phyloP scores from a whole-genome alignment of 2,797 vertebrate species.

The Urophycis tenuis region DNA sequence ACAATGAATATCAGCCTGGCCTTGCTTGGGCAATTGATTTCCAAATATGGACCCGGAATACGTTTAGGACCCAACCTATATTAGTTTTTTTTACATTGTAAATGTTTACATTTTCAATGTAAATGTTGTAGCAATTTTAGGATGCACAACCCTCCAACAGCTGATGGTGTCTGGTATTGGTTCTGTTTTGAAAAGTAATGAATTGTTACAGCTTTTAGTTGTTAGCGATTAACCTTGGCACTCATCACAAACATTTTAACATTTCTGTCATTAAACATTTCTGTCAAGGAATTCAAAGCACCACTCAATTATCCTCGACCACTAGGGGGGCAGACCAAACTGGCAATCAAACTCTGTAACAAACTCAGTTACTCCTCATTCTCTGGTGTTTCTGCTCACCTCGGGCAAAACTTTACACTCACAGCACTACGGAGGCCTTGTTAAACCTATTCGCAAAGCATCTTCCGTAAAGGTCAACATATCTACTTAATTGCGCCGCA shows the following conservation, averaged over 20 bases:
- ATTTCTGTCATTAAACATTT: too few species aligned
- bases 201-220: not conserved
- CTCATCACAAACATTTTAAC: not conserved
- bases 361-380: not conserved
- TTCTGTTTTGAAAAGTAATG: not conserved
- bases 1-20: too few species aligned
- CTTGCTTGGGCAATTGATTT: not conserved
- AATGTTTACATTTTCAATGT: too few species aligned
- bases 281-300: not conserved
- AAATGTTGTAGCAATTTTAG: too few species aligned
- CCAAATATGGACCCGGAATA: not conserved
- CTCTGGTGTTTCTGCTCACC: not conserved
- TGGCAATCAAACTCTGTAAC: not conserved
- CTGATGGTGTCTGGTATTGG: not conserved
- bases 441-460: not conserved
- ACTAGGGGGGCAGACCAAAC: not conserved
- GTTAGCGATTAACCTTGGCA: not conserved
- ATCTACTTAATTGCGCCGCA: conserved; percentile 1
- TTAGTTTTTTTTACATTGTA: too few species aligned
- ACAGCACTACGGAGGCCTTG: not conserved
- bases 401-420: not conserved
- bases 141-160: too few species aligned
- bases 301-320: not conserved
- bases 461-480: conserved; percentile 1
- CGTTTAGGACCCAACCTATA: too few species aligned